Conservation (phyloP, 2,797 vertebrate genomes). For the Lagodon rhomboides region DNA sequence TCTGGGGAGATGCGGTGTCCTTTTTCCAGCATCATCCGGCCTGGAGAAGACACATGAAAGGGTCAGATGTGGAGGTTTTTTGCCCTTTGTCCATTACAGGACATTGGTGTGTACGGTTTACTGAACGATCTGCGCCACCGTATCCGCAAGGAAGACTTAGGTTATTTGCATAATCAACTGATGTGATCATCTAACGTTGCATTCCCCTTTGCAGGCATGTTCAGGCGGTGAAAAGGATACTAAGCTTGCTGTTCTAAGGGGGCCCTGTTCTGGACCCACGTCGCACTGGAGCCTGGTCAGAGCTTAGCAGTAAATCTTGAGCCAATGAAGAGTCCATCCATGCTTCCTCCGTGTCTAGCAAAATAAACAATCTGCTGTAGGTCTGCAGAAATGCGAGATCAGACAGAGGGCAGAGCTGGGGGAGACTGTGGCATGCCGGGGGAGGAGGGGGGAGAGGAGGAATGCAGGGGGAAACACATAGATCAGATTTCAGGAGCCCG, state of each 20-base stretch:
- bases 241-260: conserved; percentile 32
- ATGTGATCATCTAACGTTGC: conserved; percentile 41
- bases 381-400: conserved; percentile 87
- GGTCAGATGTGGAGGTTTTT: conserved; percentile 37
- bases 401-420: conserved; percentile 81
- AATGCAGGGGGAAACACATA: conserved; percentile 77
- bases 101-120: conserved; percentile 30
- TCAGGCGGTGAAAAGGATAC: conserved; percentile 31
- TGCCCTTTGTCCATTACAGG: conserved; percentile 43
- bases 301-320: conserved; percentile 80
- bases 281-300: conserved; percentile 64
- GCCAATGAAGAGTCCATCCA: conserved; percentile 75
- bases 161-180: conserved; percentile 35
- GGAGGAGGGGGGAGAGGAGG: conserved; percentile 69
- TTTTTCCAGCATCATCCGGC: conserved; percentile 42
- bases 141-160: conserved; percentile 26
- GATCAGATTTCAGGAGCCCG: conserved; percentile 88
- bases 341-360: conserved; percentile 79
- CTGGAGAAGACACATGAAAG: conserved; percentile 40
- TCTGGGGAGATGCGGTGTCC: conserved; percentile 52
- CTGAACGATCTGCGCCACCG: conserved; percentile 26
- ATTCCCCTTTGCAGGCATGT: conserved; percentile 20
- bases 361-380: conserved; percentile 94
- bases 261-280: conserved; percentile 45
- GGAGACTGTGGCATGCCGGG: conserved; percentile 69